A percentile compares a stretch with the other conserved stretches of the same genome.
Evolutionary conservation across 2,888 invertebrate species (phyloP).

Genomic region (Embidobia sp.): DNA sequence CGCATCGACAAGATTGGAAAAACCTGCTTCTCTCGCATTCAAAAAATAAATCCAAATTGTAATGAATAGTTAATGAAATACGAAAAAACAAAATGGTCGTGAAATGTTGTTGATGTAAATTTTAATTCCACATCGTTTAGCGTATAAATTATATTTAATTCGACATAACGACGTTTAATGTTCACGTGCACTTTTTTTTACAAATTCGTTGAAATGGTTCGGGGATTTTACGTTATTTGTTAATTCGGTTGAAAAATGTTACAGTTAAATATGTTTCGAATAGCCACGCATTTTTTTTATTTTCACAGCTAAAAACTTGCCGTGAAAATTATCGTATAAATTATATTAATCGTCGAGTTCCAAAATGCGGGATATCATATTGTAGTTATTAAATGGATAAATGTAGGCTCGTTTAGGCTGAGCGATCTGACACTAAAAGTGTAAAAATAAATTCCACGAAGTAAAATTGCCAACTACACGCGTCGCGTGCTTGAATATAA

Average conservation of each 20-base stretch:
- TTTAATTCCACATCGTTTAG: slow-evolving; percentile 32
- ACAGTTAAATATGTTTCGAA: no score
- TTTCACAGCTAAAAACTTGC: no score
- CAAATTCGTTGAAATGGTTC: no score
- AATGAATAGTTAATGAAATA: slow-evolving; percentile 45
- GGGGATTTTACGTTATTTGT: no score
- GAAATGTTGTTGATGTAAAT: slow-evolving; percentile 12
- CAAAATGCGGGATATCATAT: no score
- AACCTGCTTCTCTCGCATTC: slow-evolving; percentile 25
- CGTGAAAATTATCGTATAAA: no score
- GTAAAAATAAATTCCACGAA: slow-evolving; percentile 1
- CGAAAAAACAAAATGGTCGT: slow-evolving; percentile 1
- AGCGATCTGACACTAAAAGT: slow-evolving; percentile 11
- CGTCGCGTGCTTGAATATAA: slow-evolving; percentile 36
- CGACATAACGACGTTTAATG: slow-evolving; percentile 25
- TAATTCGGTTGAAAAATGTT: no score
- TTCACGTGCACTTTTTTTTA: no score
- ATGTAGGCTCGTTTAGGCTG: slow-evolving; percentile 2
- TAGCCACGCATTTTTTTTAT: no score
- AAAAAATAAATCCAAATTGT: slow-evolving; percentile 43
- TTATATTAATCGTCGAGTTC: no score
- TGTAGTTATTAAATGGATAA: background rate
- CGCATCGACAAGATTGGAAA: slow-evolving; percentile 35
- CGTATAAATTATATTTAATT: slow-evolving; percentile 41
- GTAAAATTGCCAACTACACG: slow-evolving; percentile 20